Conservation (phyloP, 1,140 invertebrate genomes). For the Drosophila busckii region DNA sequence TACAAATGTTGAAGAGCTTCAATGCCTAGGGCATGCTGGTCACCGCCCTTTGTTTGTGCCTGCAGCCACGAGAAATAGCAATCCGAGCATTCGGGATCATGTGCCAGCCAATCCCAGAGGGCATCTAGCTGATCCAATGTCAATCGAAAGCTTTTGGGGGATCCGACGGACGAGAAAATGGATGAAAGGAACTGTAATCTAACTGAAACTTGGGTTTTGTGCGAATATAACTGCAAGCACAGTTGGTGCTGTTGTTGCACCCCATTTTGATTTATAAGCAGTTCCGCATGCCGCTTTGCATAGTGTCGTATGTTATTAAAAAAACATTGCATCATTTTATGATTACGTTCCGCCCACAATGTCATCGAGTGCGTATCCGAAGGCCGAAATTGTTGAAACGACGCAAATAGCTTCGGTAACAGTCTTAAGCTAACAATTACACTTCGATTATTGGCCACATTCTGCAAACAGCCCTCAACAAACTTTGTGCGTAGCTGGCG, state of each 20-base stretch:
- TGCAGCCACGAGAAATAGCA: constrained; percentile 95
- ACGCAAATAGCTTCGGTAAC: constrained; percentile 93
- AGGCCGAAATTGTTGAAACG: constrained; percentile 92
- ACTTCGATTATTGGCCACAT: constrained; percentile 91
- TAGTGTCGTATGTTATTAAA: constrained; percentile 90
- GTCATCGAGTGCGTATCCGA: constrained; percentile 90
- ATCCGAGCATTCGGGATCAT: constrained; percentile 90
- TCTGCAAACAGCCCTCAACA: constrained; percentile 95
- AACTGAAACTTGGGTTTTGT: constrained; percentile 94
- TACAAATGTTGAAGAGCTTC: constrained; percentile 93
- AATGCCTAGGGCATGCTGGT: constrained; percentile 92
- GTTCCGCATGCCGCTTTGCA: constrained; percentile 62
- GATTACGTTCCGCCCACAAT: constrained; percentile 93
- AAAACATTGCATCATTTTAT: constrained; percentile 95
- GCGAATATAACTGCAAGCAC: constrained; percentile 84
- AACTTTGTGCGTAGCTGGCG: constrained; percentile 94
- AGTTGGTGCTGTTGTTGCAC: constrained; percentile 56
- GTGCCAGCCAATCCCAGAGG: constrained; percentile 93
- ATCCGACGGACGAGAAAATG: constrained; percentile 93
- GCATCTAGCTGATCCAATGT: constrained; percentile 93
- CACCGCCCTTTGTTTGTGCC: constrained; percentile 92
- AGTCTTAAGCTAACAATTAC: constrained; percentile 93
- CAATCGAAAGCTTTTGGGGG: constrained; percentile 91
- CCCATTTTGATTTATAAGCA: constrained; percentile 50
- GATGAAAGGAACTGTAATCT: constrained; percentile 94